Conservation (phyloP, 2,113 vertebrate species). For the Maccullochella peelii region DNA sequence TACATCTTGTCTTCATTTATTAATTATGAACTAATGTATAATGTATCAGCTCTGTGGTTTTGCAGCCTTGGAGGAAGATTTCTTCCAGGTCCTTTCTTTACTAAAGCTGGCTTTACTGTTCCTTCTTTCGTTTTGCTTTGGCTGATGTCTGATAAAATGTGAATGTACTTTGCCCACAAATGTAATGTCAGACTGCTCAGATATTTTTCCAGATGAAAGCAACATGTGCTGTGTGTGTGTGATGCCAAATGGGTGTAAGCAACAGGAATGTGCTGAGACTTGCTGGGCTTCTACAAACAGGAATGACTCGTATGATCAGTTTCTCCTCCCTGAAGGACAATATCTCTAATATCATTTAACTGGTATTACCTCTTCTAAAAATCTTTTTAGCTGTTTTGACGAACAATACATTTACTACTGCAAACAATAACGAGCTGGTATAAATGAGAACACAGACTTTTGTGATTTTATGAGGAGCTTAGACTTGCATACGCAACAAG, state of each 20-base stretch:
- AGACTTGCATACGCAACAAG: background rate
- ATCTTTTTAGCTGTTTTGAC: background rate
- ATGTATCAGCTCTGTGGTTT: conserved; percentile 19
- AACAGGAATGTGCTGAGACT: conserved; percentile 52
- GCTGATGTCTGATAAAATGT: background rate
- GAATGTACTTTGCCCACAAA: background rate
- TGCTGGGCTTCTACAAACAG: conserved; percentile 38
- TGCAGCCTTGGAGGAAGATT: conserved; percentile 11
- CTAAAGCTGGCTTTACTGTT: background rate
- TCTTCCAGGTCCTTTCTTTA: background rate
- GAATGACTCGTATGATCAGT: conserved; percentile 41
- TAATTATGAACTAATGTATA: conserved; percentile 40
- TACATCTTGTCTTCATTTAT: conserved; percentile 43
- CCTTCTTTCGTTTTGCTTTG: background rate
- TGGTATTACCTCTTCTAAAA: too few relatives aligned
- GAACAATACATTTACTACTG: background rate
- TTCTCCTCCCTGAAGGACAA: background rate
- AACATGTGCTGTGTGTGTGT: conserved; percentile 2
- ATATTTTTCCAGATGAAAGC: conserved; percentile 44
- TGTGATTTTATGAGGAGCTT: background rate
- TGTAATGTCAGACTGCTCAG: conserved; percentile 36
- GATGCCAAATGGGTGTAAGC: background rate
- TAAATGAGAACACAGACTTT: background rate
- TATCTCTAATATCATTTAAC: background rate
- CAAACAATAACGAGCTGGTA: background rate